Evolutionary conservation across 2,113 vertebrate genomes (phyloP).

Genomic region (Xenopus laevis): DNA sequence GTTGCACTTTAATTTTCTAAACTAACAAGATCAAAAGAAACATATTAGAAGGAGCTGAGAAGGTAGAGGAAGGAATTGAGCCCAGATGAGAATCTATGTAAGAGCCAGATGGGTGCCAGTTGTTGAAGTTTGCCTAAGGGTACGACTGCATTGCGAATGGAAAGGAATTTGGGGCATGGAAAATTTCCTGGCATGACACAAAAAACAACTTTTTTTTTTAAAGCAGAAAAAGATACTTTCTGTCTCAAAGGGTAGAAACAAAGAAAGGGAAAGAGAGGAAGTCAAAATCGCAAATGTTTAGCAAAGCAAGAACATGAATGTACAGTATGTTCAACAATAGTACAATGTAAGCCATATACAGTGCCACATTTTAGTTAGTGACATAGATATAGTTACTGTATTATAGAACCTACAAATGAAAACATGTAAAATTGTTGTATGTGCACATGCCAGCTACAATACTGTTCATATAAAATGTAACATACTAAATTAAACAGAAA

Average conservation of each 20-base stretch:
- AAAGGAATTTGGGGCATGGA: slow-evolving; percentile 37
- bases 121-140: slow-evolving; percentile 22
- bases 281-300: neutral
- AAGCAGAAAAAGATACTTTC: slow-evolving; percentile 37
- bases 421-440: too few relatives aligned
- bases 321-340: slow-evolving; percentile 12
- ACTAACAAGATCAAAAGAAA: slow-evolving; percentile 46
- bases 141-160: slow-evolving; percentile 17
- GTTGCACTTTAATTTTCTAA: slow-evolving; percentile 47
- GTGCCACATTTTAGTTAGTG: too few relatives aligned
- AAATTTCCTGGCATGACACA: slow-evolving; percentile 34
- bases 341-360: slow-evolving; percentile 1
- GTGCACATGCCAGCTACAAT: too few relatives aligned
- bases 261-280: neutral
- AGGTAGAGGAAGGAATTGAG: slow-evolving; percentile 8
- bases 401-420: too few relatives aligned
- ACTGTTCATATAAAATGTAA: too few relatives aligned
- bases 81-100: neutral
- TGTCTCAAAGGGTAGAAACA: slow-evolving; percentile 24
- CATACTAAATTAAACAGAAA: too few relatives aligned
- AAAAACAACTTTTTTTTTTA: slow-evolving; percentile 29
- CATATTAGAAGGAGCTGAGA: slow-evolving; percentile 14
- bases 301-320: neutral
- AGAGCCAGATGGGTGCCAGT: slow-evolving; percentile 8
- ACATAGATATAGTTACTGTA: too few relatives aligned